phyloP scores from a whole-genome alignment of 2,797 vertebrate genomes.

The Diplodus sargus region DNA sequence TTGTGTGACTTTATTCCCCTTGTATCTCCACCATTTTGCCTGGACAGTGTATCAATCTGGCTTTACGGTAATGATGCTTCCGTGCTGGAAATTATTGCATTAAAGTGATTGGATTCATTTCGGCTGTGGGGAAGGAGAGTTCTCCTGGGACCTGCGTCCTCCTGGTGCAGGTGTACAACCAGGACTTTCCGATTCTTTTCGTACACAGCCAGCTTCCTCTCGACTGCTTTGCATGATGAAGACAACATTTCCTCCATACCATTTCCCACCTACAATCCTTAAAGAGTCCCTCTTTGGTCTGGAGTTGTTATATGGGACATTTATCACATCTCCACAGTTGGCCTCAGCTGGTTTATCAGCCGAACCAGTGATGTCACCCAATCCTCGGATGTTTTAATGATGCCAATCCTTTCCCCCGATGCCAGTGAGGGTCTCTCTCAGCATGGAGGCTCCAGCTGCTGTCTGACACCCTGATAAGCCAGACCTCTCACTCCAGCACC shows the following conservation, averaged over 20 bases:
- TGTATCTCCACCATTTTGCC: slow-evolving; percentile 73
- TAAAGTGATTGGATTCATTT: slow-evolving; percentile 77
- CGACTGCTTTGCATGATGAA: slow-evolving; percentile 22
- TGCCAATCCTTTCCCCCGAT: slow-evolving; percentile 58
- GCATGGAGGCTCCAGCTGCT: slow-evolving; percentile 70
- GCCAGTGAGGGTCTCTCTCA: slow-evolving; percentile 66
- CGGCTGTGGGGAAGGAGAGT: slow-evolving; percentile 47
- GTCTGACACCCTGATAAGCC: slow-evolving; percentile 74
- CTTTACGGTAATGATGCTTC: slow-evolving; percentile 81
- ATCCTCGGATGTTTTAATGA: slow-evolving; percentile 71
- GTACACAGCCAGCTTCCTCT: neutral
- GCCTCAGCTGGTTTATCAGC: slow-evolving; percentile 67
- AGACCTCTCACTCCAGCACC: slow-evolving; percentile 61
- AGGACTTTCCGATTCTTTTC: slow-evolving; percentile 17
- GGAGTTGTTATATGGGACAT: slow-evolving; percentile 53
- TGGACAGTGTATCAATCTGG: slow-evolving; percentile 82
- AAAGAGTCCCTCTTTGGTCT: slow-evolving; percentile 44
- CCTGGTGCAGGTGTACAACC: slow-evolving; percentile 12
- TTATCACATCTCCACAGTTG: slow-evolving; percentile 70
- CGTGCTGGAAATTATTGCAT: slow-evolving; percentile 78
- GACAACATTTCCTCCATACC: slow-evolving; percentile 18
- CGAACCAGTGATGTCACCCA: slow-evolving; percentile 65
- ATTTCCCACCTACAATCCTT: neutral
- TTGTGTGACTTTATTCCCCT: slow-evolving; percentile 82
- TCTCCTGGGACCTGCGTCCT: slow-evolving; percentile 29